Conservation (phyloP, 2,888 invertebrate species). For the Drosophila mimetica region DNA sequence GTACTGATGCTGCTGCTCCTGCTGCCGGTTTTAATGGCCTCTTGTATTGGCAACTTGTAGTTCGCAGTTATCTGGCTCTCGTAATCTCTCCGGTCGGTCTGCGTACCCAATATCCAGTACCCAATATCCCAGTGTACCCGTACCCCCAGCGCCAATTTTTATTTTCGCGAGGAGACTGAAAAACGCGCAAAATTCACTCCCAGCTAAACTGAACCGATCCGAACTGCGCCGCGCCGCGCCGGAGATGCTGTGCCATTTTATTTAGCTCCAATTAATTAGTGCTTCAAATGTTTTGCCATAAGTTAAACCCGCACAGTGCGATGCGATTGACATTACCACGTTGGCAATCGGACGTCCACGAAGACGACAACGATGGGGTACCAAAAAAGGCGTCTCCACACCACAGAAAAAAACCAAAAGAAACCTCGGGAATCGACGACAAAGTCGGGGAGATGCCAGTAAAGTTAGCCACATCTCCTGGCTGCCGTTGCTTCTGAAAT, state of each 20-base stretch:
- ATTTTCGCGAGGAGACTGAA: constrained; percentile 24
- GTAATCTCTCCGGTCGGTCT: constrained; percentile 72
- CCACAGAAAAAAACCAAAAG: constrained; percentile 25
- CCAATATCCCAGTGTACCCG: constrained; percentile 1
- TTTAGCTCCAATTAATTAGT: constrained; percentile 85
- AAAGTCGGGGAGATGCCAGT: constrained; percentile 31
- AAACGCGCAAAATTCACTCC: constrained; percentile 44
- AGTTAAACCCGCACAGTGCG: constrained; percentile 82
- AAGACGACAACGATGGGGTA: constrained; percentile 32
- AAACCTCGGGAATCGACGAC: constrained; percentile 15
- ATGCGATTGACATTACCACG: constrained; percentile 79
- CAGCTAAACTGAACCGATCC: constrained; percentile 8
- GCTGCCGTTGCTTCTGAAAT: constrained; percentile 71
- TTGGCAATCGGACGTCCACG: constrained; percentile 62
- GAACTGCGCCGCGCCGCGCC: constrained; percentile 42
- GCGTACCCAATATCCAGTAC: constrained; percentile 38
- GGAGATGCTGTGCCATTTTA: constrained; percentile 81
- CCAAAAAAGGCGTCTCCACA: constrained; percentile 49
- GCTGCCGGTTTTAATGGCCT: constrained; percentile 78
- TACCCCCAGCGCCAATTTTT: constrained; percentile 47
- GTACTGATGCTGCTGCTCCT: constrained; percentile 34
- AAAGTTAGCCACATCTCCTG: constrained; percentile 43
- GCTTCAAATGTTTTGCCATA: constrained; percentile 84
- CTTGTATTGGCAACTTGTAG: constrained; percentile 82
- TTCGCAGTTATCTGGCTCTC: constrained; percentile 80